Evolutionary conservation across 2,888 invertebrate genomes (phyloP).

Genomic region (Celastrina argiolus): DNA sequence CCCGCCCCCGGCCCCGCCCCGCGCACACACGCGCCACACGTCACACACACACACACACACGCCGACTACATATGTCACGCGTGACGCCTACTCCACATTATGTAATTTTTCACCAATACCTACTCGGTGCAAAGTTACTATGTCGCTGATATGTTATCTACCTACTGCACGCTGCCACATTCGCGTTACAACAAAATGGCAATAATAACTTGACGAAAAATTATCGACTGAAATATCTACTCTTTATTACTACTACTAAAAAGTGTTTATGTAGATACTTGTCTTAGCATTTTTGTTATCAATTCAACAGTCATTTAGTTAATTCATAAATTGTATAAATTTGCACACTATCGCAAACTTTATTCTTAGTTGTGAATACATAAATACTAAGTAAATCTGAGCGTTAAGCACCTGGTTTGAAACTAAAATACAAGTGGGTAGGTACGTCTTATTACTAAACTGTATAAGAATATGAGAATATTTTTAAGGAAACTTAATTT

Average conservation of each 20-base stretch:
- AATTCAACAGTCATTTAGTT: background rate
- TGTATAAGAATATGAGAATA: background rate
- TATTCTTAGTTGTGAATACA: background rate
- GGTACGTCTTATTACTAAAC: background rate
- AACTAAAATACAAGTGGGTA: background rate
- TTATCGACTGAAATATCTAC: background rate
- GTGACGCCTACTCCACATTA: slow-evolving; percentile 68
- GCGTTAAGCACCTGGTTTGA: background rate
- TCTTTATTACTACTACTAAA: background rate
- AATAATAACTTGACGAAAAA: background rate
- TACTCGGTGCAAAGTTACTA: slow-evolving; percentile 36
- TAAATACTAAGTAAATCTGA: background rate
- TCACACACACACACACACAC: slow-evolving; percentile 38
- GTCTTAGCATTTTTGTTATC: slow-evolving; percentile 7
- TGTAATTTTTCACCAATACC: slow-evolving; percentile 61
- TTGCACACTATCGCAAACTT: slow-evolving; percentile 8
- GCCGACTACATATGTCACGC: slow-evolving; percentile 59
- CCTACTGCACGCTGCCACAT: background rate
- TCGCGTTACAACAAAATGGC: background rate
- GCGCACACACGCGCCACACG: slow-evolving; percentile 48
- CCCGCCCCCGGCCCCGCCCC: slow-evolving; percentile 63
- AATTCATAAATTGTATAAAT: slow-evolving; percentile 11
- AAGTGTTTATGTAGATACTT: background rate
- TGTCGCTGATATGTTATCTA: slow-evolving; percentile 8
- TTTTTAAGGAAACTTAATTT: background rate